Percentiles rank a stretch among this genome's conserved stretches.
These are phyloP conservation scores for Prorops nasuta DNA, from an alignment of 1,140 invertebrate genomes.

Conservation along the genomic window DNA sequence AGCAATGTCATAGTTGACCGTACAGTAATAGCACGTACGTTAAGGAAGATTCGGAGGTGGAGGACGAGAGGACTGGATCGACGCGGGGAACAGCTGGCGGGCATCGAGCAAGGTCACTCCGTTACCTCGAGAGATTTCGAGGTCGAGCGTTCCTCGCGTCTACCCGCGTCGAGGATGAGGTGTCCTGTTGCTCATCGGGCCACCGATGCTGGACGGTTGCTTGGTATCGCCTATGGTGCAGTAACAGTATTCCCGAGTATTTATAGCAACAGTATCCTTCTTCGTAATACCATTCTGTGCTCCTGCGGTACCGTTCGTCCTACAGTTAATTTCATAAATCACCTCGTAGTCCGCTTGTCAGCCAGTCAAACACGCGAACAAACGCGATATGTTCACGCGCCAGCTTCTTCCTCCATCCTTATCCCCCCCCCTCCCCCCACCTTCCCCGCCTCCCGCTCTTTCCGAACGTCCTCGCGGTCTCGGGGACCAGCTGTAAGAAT, in stretches of 20 bases:
- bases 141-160: slow-evolving; percentile 25
- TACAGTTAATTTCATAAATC: slow-evolving; percentile 28
- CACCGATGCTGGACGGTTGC: too few relatives aligned
- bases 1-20: not conserved
- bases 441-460: too few relatives aligned
- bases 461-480: not conserved
- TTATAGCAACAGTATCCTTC: not conserved
- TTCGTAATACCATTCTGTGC: slow-evolving; percentile 7
- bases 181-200: too few relatives aligned
- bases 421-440: too few relatives aligned
- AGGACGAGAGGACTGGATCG: not conserved
- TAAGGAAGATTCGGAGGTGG: too few relatives aligned
- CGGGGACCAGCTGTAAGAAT: too few relatives aligned
- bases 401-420: too few relatives aligned
- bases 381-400: not conserved
- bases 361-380: not conserved
- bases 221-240: too few relatives aligned
- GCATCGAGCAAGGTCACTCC: slow-evolving; percentile 27
- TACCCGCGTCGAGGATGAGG: slow-evolving; percentile 8
- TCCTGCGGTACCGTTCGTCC: slow-evolving; percentile 16
- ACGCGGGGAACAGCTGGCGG: slow-evolving; percentile 23
- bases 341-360: slow-evolving; percentile 26
- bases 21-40: too few relatives aligned
- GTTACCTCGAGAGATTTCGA: slow-evolving; percentile 35
- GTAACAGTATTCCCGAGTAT: too few relatives aligned